These are phyloP conservation scores for Platyscapa corneri DNA, from an alignment of 1,140 invertebrate species.

Conservation along the genomic window DNA sequence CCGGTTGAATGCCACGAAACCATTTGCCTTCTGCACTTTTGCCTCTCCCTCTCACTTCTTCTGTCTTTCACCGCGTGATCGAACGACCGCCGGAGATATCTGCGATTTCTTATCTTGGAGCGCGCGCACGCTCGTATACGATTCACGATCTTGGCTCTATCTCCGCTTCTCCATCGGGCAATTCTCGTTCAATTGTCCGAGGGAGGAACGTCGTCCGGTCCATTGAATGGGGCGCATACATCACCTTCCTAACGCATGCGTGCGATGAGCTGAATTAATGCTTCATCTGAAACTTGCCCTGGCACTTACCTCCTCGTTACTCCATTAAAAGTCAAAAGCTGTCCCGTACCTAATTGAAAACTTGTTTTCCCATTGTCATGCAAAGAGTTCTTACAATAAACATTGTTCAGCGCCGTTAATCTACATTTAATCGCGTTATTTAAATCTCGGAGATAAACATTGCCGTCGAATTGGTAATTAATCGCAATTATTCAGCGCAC, in stretches of 20 bases:
- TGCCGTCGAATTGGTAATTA: background rate
- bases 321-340: background rate
- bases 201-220: slow-evolving; percentile 46
- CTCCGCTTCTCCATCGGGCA: slow-evolving; percentile 54
- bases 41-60: slow-evolving; percentile 37
- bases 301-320: background rate
- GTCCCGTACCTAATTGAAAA: no score
- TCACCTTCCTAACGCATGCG: slow-evolving; percentile 34
- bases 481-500: background rate
- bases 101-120: slow-evolving; percentile 44
- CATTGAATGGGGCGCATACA: slow-evolving; percentile 36
- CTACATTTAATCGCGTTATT: no score
- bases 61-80: slow-evolving; percentile 64
- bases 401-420: no score
- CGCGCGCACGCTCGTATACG: background rate
- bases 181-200: slow-evolving; percentile 59
- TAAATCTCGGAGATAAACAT: background rate
- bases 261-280: slow-evolving; percentile 40
- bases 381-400: no score
- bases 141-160: slow-evolving; percentile 55
- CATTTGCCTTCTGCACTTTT: slow-evolving; percentile 55
- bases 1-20: slow-evolving; percentile 62
- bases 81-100: slow-evolving; percentile 67
- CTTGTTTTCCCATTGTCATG: no score
- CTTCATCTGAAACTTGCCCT: no score